Conservation (phyloP, 37 sponge, comb jelly and placozoan genomes). For the Ianthella basta region DNA sequence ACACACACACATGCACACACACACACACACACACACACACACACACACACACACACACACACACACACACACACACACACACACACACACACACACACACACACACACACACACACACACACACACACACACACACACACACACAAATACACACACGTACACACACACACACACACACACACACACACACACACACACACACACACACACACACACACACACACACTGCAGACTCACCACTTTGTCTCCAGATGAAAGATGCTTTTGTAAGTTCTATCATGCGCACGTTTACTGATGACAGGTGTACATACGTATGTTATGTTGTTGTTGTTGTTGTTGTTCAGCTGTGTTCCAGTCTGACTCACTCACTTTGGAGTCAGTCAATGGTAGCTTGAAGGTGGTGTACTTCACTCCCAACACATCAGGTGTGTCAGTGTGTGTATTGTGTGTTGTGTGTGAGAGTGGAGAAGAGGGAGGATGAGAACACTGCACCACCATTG, state of each 20-base stretch:
- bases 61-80: conserved; percentile 24
- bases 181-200: conserved; percentile 15
- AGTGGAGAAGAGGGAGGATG: neutral
- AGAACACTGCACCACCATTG: neutral
- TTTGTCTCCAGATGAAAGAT: neutral
- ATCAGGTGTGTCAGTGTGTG: neutral
- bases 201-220: no score
- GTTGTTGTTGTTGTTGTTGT: neutral
- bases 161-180: no score
- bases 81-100: conserved; percentile 26
- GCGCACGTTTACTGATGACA: neutral
- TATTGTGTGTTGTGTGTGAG: neutral
- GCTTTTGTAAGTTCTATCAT: neutral
- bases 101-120: conserved; percentile 26
- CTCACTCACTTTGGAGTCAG: no score
- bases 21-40: conserved; percentile 22
- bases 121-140: conserved; percentile 8
- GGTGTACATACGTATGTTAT: neutral
- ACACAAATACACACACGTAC: conserved; percentile 12
- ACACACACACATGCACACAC: conserved; percentile 9
- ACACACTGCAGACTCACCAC: neutral
- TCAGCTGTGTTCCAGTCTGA: no score
- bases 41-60: conserved; percentile 28
- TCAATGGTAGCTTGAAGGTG: neutral
- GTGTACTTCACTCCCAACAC: neutral